Base-by-base conservation (phyloP, 2,113 vertebrate species). In the Cathartes aura region DNA sequence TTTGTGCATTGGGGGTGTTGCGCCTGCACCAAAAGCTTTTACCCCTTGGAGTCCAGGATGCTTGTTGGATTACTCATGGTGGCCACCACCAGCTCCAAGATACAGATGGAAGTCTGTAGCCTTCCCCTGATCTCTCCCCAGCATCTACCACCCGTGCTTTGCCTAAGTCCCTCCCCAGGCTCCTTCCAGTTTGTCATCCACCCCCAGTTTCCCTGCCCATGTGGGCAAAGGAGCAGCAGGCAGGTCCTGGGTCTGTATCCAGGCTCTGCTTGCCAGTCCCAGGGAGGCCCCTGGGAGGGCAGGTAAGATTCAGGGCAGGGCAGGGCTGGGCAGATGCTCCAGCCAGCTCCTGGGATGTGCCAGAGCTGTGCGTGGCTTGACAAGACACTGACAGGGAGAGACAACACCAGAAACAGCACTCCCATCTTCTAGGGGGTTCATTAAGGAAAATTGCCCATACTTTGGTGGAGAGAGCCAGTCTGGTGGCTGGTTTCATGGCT, bases 71-170 rank as follows among this genome's bases (percentile, higher is more conserved):
- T 67, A 66, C 8, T 89, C 22, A 12, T 30, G 30, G 30, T 70
- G 59, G 45, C 22, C 15, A 36, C 21, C 3, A 27, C 14, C n/a
- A 67, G 30, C 36, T 56, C 60, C 53, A 68, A 55, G 62, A 40
- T 6, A 36, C 8, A 43, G 40, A 26, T 42, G 59, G 52, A 59
- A 53, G 29, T 6, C 26, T n/a, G 15, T 23, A 48, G 40, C 23
- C 40, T 84, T 67, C 40, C 29, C 22, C 8, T 18, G 13, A 21
- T 17, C 12, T 56, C n/a, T 43, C 30, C 27, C 45, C 22, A 42
- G 24, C 24, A 47, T 21, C 38, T 3, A 1, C 23, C 38, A 32
- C 12, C 14, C 0, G 0, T 19, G 45, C 8, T 40, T 73, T 56
- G n/a, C 67, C 13, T 8, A 60, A 24, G 5, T 29, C 12, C 23